A percentile compares a stretch with the other conserved stretches of the same genome.
These are phyloP conservation scores for Chrysotoxum bicinctum DNA, from an alignment of 2,888 invertebrate species.

Conservation along the genomic window DNA sequence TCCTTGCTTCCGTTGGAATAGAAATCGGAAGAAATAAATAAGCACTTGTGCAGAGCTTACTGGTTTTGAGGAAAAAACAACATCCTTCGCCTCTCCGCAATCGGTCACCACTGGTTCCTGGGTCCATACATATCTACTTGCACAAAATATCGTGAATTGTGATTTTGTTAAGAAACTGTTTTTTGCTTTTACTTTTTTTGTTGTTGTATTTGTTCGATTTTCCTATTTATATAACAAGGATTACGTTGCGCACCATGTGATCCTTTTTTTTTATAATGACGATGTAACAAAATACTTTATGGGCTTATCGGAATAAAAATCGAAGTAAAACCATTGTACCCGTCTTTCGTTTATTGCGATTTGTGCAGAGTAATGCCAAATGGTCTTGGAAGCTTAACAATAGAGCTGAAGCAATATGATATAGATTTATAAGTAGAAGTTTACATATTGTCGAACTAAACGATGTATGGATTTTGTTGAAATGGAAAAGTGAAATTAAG, in stretches of 20 bases:
- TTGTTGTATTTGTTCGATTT: slow-evolving; percentile 4
- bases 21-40: slow-evolving; percentile 72
- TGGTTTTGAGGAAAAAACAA: neutral
- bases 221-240: slow-evolving; percentile 9
- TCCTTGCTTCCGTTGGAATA: slow-evolving; percentile 68
- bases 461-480: neutral
- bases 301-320: slow-evolving; percentile 55
- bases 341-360: slow-evolving; percentile 15
- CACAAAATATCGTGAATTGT: slow-evolving; percentile 19
- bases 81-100: neutral
- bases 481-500: neutral
- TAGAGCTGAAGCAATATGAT: neutral
- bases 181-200: neutral
- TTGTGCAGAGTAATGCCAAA: slow-evolving; percentile 18
- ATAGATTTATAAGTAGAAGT: neutral
- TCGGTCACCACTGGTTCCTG: slow-evolving; percentile 16
- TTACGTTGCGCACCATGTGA: slow-evolving; percentile 27
- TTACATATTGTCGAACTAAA: neutral
- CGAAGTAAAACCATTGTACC: slow-evolving; percentile 27
- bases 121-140: neutral
- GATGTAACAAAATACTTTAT: slow-evolving; percentile 63
- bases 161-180: slow-evolving; percentile 19
- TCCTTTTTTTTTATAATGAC: slow-evolving; percentile 18
- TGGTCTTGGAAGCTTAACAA: slow-evolving; percentile 24
- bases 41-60: slow-evolving; percentile 56